Evolutionary conservation across 2,113 vertebrate species (phyloP), one percentile per base, ranked within the genome.

Genomic region (Sinocyclocheilus maitianheensis): DNA sequence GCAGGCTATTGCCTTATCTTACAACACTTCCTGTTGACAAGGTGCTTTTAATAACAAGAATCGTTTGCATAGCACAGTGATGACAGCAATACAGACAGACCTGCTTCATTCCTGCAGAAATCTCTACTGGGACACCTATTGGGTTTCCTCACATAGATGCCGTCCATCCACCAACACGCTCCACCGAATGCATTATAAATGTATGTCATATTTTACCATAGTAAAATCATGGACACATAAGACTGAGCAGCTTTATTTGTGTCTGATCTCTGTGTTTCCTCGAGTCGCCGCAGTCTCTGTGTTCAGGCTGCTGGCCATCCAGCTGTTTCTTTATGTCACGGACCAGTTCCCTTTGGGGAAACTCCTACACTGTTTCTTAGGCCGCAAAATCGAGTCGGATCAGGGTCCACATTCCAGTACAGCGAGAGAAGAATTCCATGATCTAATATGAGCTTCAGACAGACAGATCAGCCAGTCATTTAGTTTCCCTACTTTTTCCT

Each of bases 271-370:
- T 85, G 85, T 83, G 80, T 84, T 85, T 86, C 46, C 77, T 79
- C 55, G 7, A 22, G 2, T 22, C 55, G 5, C 2, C 6, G n/a
- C 63, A 53, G 46, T 69, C 65, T 77, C 77, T 46, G 46, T 46
- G 46, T 46, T 2, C 9, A 46, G 46, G 46, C 46, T 58, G 69
- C 72, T 82, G 67, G 26, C 76, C 24, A 5, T 82, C 84, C 91
- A 91, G 90, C 90, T 92, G 91, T 87, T 90, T 89, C 87, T 82
- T 34, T 62, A 71, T 90, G 88, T 91, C 89, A 92, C 62, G 10
- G 71, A 81, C 80, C 53, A 85, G 83, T 79, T 85, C 78, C 86
- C 84, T 87, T 88, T 74, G 72, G 87, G 85, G 74, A 89, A 89
- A 87, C 87, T 87, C 91, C 90, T 88, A 89, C 85, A 80, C 78